Conservation (phyloP, 92 coral and sea anemone genomes). For the Porites cylindrica region DNA sequence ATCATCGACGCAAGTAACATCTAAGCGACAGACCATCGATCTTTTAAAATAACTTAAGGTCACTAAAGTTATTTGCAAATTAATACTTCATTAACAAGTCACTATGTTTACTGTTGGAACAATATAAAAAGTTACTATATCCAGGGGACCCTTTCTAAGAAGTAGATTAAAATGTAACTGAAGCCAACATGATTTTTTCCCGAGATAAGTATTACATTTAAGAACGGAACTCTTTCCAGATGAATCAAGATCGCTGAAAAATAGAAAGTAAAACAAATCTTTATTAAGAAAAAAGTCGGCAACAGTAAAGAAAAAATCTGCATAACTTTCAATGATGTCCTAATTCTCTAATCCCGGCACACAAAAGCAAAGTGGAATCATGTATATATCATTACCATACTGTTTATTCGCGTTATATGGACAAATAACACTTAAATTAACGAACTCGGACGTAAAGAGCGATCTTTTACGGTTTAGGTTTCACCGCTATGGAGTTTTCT, state of each 20-base stretch:
- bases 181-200: neutral
- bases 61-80: conserved; percentile 3
- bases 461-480: neutral
- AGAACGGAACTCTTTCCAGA: neutral
- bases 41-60: too few relatives aligned
- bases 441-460: conserved; percentile 23
- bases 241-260: neutral
- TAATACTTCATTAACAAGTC: conserved; percentile 1
- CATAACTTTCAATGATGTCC: conserved; percentile 41
- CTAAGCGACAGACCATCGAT: too few relatives aligned
- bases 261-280: conserved; percentile 6
- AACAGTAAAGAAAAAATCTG: conserved; percentile 35
- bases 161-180: neutral
- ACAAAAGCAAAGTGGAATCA: conserved; percentile 61
- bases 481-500: neutral
- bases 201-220: too few relatives aligned
- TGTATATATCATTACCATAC: conserved; percentile 58
- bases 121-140: conserved; percentile 6
- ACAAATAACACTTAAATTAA: conserved; percentile 34
- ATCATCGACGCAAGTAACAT: too few relatives aligned
- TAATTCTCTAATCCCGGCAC: conserved; percentile 58
- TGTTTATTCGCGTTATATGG: conserved; percentile 48
- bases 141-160: neutral
- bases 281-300: conserved; percentile 35
- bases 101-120: neutral